Base-by-base conservation (phyloP, 1,140 invertebrate genomes). In the Contarinia nasturtii region DNA sequence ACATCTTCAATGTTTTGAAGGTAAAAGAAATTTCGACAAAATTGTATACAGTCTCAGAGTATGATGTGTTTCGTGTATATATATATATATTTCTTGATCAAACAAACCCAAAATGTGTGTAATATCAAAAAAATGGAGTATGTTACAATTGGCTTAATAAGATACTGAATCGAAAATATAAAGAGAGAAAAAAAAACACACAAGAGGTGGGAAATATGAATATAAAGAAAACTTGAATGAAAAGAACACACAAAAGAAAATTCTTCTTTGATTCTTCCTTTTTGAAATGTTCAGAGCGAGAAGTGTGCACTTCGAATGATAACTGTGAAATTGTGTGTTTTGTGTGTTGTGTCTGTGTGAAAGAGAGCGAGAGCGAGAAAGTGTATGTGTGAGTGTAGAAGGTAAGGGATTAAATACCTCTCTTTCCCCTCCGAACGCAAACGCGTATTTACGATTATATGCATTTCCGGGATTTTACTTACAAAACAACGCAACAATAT, bases 161-260 rank as follows among this genome's bases (percentile, higher is more conserved):
- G 27, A 14, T 15, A 40, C 37, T 40, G 37, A 12, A 18, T 40
- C 37, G 18, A 40, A 40, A 36, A 36, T 36, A 27, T 27, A 27
- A 27, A 27, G 27, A 27, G 27, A 3, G 27, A 27, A 10, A 27
- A 7, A 40, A 14, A 18, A 12, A 40, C 3, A 40, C 37, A 15
- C 4, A 40, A 40, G 12, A 40, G 18, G 18, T 40, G 37, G 14
- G 14, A 40, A 15, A 15, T 40, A n/a, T 15, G 18, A 40, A 15
- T 15, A n/a, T 5, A 18, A 15, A n/a, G 37, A 14, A 14, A 48
- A 44, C 45, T 43, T 47, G 38, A 47, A 33, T 47, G 47, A 38
- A 50, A 41, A 40, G 44, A 15, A 19, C 17, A 20, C 15, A 36
- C 12, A 40, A 18, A 15, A 15, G 37, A 40, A 40, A 40, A 4